These are phyloP conservation scores for Todus mexicanus DNA, from an alignment of 2,797 vertebrate species.

Conservation along the genomic window DNA sequence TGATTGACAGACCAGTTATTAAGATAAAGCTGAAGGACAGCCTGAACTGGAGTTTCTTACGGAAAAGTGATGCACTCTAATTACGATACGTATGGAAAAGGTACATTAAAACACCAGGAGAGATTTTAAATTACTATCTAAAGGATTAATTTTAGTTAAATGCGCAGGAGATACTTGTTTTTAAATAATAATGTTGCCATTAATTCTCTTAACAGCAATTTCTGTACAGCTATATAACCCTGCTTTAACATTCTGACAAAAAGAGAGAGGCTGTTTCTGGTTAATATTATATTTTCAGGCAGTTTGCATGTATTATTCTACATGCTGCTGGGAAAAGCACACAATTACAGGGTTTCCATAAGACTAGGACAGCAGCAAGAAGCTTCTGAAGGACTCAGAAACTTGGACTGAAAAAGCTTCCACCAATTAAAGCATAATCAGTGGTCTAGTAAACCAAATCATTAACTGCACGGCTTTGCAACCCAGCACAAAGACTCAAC, in stretches of 20 bases:
- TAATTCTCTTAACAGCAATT: not conserved
- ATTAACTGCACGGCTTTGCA: not conserved
- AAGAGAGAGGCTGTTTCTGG: not conserved
- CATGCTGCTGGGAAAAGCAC: not conserved
- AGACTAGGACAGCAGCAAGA: not conserved
- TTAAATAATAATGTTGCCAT: not conserved
- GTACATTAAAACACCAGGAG: not conserved
- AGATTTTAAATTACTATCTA: not conserved
- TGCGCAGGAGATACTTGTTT: not conserved
- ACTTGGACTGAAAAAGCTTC: not conserved
- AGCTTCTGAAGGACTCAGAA: not conserved
- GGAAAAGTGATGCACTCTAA: not conserved
- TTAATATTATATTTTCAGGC: not conserved
- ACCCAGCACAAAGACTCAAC: not conserved
- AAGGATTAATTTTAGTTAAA: not conserved
- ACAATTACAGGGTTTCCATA: not conserved
- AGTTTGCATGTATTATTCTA: not conserved
- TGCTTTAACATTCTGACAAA: not conserved
- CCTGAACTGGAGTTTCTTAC: not conserved
- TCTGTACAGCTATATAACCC: not conserved
- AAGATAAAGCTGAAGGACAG: not conserved
- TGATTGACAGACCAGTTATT: not conserved
- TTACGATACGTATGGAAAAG: not conserved
- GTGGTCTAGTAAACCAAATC: not conserved
- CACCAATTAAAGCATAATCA: not conserved